Conservation (phyloP, 2,113 vertebrate species). For the Ophthalmolycus amberensis region DNA sequence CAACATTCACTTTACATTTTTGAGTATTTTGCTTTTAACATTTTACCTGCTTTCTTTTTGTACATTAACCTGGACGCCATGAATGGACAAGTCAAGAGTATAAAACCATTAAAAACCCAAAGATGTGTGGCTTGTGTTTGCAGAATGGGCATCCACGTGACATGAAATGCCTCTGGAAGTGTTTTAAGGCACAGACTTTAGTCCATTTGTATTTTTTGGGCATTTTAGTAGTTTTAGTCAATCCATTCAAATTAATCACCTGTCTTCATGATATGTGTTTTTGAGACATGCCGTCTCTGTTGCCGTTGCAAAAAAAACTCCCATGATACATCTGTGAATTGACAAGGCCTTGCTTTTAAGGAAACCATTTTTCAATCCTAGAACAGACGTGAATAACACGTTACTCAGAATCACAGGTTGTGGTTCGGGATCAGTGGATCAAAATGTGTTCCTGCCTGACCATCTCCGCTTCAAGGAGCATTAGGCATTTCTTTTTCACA, state of each 20-base stretch:
- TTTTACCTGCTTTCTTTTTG: not conserved
- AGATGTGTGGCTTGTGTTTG: slow-evolving; percentile 4
- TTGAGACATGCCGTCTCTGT: slow-evolving; percentile 24
- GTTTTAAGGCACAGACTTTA: not conserved
- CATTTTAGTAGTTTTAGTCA: slow-evolving; percentile 3
- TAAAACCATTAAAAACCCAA: not conserved
- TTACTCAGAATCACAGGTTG: not conserved
- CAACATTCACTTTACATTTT: not conserved
- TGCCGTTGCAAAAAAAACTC: slow-evolving; percentile 17
- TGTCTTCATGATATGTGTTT: slow-evolving; percentile 21
- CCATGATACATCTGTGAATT: slow-evolving; percentile 19
- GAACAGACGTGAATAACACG: not conserved
- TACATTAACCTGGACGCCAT: not conserved
- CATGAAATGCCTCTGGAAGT: not conserved
- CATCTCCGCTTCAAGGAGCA: not conserved
- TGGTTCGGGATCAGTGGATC: not conserved
- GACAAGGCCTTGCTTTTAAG: slow-evolving; percentile 23
- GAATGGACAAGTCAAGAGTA: not conserved
- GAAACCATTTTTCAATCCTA: not conserved
- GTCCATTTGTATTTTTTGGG: slow-evolving; percentile 29
- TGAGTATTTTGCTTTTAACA: not conserved
- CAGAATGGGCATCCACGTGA: not conserved
- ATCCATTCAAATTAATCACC: slow-evolving; percentile 23
- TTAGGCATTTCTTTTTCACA: slow-evolving; percentile 32
- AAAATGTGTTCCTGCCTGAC: slow-evolving; percentile 10